These are phyloP conservation scores for Percina caprodes DNA, from an alignment of 2,113 vertebrate species.

Conservation along the genomic window DNA sequence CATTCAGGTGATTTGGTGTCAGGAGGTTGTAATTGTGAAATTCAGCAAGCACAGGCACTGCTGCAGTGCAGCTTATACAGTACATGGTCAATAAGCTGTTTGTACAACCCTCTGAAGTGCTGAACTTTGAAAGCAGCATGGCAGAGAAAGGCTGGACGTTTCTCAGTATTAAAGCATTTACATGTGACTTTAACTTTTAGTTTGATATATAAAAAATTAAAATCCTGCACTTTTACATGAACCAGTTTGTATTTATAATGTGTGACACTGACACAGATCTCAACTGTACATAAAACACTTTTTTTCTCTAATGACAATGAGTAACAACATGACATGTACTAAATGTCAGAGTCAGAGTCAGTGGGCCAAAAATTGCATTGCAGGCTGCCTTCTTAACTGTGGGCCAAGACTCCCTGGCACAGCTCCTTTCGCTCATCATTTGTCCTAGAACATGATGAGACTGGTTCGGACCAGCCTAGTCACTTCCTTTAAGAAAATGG, in stretches of 20 bases:
- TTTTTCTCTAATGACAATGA: background rate
- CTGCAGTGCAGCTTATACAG: constrained; percentile 46
- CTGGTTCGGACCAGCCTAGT: constrained; percentile 41
- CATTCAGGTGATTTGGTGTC: constrained; percentile 22
- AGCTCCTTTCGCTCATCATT: constrained; percentile 48
- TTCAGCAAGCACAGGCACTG: constrained; percentile 52
- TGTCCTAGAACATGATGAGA: constrained; percentile 54
- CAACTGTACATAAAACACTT: background rate
- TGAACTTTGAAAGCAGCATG: background rate
- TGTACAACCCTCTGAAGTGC: constrained; percentile 8
- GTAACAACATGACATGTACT: background rate
- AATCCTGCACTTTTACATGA: background rate
- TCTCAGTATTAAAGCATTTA: background rate
- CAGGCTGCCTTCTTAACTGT: constrained; percentile 17
- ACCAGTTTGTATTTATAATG: background rate
- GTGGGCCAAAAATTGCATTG: background rate
- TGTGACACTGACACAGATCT: background rate
- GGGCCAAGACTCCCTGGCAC: constrained; percentile 50
- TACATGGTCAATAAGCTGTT: constrained; percentile 28
- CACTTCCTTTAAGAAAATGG: constrained; percentile 33
- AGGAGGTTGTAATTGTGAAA: constrained; percentile 38
- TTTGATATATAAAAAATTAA: background rate
- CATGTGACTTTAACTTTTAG: background rate
- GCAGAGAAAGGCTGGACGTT: background rate
- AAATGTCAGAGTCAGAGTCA: constrained; percentile 8